Percentiles rank a stretch among this genome's conserved stretches.
phyloP scores from a whole-genome alignment of 2,888 invertebrate species.

The Oligia fasciuncula region DNA sequence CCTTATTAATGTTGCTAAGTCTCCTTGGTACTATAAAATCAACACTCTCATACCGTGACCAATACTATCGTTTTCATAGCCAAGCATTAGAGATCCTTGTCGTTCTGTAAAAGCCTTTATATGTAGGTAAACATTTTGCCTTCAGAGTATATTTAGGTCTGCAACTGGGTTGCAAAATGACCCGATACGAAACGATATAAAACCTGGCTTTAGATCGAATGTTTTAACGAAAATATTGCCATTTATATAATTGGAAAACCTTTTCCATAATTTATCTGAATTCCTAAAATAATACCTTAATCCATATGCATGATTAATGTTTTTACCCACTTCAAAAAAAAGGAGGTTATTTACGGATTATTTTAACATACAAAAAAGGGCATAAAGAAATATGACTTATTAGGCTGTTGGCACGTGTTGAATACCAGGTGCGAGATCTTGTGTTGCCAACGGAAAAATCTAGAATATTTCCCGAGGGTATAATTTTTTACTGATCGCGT shows the following conservation, averaged over 20 bases:
- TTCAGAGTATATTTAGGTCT: background rate
- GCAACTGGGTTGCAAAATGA: conserved; percentile 3
- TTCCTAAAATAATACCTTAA: background rate
- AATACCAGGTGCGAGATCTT: conserved; percentile 37
- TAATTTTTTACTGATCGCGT: conserved; percentile 38
- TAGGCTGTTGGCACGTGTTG: background rate
- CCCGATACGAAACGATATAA: background rate
- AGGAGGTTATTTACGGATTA: background rate
- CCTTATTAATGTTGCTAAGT: no score
- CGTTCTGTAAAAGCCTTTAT: conserved; percentile 26
- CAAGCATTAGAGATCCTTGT: conserved; percentile 4
- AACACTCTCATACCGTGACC: no score
- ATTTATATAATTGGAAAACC: background rate
- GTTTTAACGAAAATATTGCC: conserved; percentile 9
- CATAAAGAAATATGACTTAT: conserved; percentile 14
- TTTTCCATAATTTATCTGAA: conserved; percentile 6
- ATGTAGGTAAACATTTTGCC: background rate
- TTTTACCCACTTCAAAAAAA: background rate
- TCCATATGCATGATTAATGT: conserved; percentile 8
- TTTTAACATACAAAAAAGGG: background rate
- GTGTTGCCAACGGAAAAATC: conserved; percentile 35
- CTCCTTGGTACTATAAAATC: no score
- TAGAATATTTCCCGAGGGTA: conserved; percentile 50
- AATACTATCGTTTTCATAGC: no score
- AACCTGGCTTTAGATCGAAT: conserved; percentile 9